phyloP scores from a whole-genome alignment of 1,140 invertebrate genomes.

The Tyrophagus putrescentiae region DNA sequence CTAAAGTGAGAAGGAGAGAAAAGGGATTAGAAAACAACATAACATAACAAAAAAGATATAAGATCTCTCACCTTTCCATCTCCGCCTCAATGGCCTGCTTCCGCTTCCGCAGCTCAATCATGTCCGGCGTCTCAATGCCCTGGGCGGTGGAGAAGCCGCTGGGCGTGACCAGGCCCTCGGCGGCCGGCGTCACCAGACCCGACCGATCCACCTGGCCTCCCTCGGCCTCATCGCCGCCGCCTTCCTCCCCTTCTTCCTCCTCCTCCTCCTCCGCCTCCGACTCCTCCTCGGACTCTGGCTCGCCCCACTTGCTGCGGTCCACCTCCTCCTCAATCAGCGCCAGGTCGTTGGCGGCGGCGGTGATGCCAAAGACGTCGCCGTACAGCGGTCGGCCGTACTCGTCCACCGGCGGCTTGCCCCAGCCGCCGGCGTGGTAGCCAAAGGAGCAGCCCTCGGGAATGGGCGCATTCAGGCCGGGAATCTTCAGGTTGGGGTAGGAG shows the following conservation, averaged over 20 bases:
- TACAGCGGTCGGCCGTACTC: constrained; percentile 93
- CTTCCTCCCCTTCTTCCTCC: constrained; percentile 44
- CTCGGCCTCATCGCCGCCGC: constrained; percentile 38
- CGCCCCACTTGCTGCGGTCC: constrained; percentile 87
- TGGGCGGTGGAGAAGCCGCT: constrained; percentile 85
- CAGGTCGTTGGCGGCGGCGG: constrained; percentile 20
- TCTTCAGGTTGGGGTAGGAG: constrained; percentile 95
- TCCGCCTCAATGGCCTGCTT: constrained; percentile 74
- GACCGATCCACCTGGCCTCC: constrained; percentile 52
- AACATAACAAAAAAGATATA: constrained; percentile 6
- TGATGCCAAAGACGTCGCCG: constrained; percentile 86
- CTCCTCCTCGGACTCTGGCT: constrained; percentile 83
- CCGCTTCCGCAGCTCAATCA: constrained; percentile 91
- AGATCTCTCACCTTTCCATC: constrained; percentile 63
- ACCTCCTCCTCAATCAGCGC: constrained; percentile 60
- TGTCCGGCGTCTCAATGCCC: constrained; percentile 93
- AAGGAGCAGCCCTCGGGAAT: constrained; percentile 91
- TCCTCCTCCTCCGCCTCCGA: constrained; percentile 60
- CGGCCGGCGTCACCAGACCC: constrained; percentile 68
- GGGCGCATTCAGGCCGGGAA: constrained; percentile 78
- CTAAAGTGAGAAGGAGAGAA: constrained; percentile 33
- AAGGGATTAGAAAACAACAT: constrained; percentile 23
- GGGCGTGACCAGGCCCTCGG: constrained; percentile 62
- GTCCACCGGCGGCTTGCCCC: constrained; percentile 99
- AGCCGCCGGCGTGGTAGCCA: constrained; percentile 96